Percentiles rank a stretch among this genome's conserved stretches.
phyloP scores from a whole-genome alignment of 2,797 vertebrate species.

The Galago senegalensis region DNA sequence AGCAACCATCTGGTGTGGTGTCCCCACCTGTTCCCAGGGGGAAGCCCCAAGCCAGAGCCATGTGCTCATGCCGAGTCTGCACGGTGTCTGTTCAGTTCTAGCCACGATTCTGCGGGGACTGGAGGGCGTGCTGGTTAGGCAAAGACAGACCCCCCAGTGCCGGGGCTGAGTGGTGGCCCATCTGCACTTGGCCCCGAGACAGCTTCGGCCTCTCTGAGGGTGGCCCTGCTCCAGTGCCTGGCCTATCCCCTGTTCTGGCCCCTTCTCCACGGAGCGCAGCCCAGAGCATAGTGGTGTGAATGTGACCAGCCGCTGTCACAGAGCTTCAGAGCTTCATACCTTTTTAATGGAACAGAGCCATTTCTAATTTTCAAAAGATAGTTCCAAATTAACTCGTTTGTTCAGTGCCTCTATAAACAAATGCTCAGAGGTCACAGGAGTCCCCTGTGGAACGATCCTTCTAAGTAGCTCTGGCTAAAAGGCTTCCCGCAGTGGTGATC shows the following conservation, averaged over 20 bases:
- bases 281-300: accelerated
- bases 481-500: neutral
- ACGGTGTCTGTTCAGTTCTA: accelerated
- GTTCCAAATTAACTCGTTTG: constrained; percentile 15
- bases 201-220: accelerated
- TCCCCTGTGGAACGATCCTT: neutral
- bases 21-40: neutral
- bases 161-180: too few relatives aligned
- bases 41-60: accelerated
- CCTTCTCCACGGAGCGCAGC: neutral
- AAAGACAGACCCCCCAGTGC: neutral
- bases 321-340: accelerated
- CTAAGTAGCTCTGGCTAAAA: neutral
- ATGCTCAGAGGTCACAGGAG: accelerated
- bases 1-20: neutral
- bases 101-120: neutral
- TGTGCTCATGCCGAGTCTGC: accelerated
- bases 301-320: neutral
- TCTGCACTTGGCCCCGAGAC: too few relatives aligned
- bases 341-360: neutral
- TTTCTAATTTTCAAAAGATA: constrained; percentile 33
- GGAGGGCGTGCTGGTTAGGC: accelerated
- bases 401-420: neutral
- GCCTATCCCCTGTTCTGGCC: too few relatives aligned
- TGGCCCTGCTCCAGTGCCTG: accelerated